Conservation (phyloP, 2,888 invertebrate genomes). For the Morinoia aosen region DNA sequence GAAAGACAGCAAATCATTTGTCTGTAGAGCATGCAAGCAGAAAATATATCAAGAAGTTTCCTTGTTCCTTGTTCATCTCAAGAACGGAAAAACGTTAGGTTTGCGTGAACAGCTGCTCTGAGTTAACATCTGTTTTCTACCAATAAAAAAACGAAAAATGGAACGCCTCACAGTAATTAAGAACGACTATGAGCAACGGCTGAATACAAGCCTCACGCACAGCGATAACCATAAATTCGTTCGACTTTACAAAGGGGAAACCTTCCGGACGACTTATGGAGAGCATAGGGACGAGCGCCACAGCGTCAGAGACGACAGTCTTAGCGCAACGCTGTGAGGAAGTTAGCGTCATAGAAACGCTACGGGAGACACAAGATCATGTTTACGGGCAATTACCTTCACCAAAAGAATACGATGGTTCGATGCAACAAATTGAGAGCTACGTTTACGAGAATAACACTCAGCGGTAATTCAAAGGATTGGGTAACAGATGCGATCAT, state of each 20-base stretch:
- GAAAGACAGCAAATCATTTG: too few species aligned
- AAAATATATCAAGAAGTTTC: background rate
- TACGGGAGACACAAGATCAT: background rate
- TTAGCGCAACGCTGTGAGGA: background rate
- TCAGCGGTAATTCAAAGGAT: background rate
- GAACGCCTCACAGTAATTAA: background rate
- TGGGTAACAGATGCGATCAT: background rate
- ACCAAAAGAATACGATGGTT: background rate
- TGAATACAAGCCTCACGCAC: background rate
- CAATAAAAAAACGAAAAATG: background rate
- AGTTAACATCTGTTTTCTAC: background rate
- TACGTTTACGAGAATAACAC: background rate
- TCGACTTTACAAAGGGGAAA: background rate
- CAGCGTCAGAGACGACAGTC: background rate
- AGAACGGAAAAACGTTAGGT: background rate
- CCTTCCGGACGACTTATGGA: background rate
- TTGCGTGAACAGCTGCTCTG: background rate
- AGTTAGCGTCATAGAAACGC: background rate
- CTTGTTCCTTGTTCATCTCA: background rate
- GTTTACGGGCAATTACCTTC: constrained; percentile 25
- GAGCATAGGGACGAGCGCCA: background rate
- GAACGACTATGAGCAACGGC: background rate
- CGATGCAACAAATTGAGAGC: background rate
- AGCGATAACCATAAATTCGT: background rate
- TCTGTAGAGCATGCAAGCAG: too few species aligned